Evolutionary conservation across 2,113 vertebrate genomes (phyloP).

Genomic region (Tauraco erythrolophus): DNA sequence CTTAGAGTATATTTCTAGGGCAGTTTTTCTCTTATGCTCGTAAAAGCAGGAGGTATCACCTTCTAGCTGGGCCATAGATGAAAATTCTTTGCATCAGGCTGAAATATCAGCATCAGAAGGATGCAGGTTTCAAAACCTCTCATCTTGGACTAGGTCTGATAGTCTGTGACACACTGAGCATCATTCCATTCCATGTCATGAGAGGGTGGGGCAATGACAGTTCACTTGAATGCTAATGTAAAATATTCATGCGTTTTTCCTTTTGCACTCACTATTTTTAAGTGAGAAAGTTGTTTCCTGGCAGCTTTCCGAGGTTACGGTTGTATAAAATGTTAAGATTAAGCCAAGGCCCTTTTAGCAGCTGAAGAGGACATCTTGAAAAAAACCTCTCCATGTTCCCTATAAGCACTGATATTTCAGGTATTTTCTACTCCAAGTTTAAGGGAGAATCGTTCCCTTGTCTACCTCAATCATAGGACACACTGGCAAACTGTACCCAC

Average conservation of each 20-base stretch:
- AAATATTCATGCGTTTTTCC: background rate
- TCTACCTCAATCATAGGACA: background rate
- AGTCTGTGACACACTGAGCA: background rate
- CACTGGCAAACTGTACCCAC: background rate
- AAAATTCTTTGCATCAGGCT: background rate
- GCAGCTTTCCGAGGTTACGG: background rate
- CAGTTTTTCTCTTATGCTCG: background rate
- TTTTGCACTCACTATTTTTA: background rate
- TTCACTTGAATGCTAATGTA: too few species aligned
- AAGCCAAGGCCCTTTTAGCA: background rate
- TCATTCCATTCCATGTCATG: rapidly evolving
- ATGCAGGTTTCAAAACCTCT: background rate
- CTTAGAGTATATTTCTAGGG: background rate
- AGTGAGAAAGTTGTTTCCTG: background rate
- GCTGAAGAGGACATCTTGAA: background rate
- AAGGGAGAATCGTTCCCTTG: background rate
- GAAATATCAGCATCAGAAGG: background rate
- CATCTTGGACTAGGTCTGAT: rapidly evolving
- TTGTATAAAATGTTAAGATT: background rate
- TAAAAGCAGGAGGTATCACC: background rate
- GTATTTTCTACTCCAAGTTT: background rate
- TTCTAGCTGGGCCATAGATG: background rate
- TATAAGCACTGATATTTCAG: background rate
- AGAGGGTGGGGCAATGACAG: background rate
- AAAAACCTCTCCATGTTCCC: background rate